Conservation (phyloP, 2,797 vertebrate species). For the Triplophysa bombifrons region DNA sequence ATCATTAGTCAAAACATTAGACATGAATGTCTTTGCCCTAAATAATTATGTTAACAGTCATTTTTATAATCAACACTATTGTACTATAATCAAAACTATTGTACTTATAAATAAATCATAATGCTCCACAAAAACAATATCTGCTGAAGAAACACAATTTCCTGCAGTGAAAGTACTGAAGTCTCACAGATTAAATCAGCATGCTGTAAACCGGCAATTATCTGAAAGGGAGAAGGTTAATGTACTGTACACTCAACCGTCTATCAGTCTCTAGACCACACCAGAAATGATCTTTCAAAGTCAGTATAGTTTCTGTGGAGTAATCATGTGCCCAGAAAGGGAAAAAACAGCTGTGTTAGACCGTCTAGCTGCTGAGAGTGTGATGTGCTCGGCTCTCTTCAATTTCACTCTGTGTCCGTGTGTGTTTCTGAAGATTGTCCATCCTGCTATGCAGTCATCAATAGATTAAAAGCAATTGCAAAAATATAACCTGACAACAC, state of each 20-base stretch:
- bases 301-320: constrained; percentile 7
- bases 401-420: not conserved
- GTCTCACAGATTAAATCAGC: constrained; percentile 26
- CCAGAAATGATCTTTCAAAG: constrained; percentile 34
- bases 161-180: constrained; percentile 15
- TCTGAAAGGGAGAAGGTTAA: constrained; percentile 40
- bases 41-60: constrained; percentile 7
- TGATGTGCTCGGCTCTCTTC: constrained; percentile 3
- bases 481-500: not conserved
- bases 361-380: constrained; percentile 15
- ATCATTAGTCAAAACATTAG: not conserved
- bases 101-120: constrained; percentile 11
- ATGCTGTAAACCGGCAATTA: constrained; percentile 26
- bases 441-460: not conserved
- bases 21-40: constrained; percentile 1
- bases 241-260: constrained; percentile 31
- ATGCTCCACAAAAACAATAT: constrained; percentile 18
- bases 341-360: constrained; percentile 18
- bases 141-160: constrained; percentile 20
- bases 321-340: constrained; percentile 4
- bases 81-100: not conserved
- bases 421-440: not conserved
- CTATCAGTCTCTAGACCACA: constrained; percentile 26
- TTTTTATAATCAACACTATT: constrained; percentile 26
- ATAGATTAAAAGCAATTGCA: not conserved